These are phyloP conservation scores for Trididemnum miniatum DNA, from an alignment of 23 tunicate genomes.

Conservation along the genomic window DNA sequence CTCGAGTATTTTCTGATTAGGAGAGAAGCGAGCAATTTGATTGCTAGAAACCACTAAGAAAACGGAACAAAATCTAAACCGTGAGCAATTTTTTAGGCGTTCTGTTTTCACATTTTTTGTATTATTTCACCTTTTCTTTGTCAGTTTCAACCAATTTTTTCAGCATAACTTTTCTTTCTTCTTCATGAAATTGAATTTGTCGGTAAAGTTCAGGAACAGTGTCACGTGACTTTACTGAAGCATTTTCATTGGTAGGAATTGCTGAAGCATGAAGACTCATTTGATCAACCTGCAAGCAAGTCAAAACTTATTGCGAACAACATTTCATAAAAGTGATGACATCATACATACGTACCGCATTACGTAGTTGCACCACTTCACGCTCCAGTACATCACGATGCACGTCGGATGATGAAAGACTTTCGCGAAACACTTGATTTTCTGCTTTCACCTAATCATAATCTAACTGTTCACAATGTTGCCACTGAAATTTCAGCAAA, in stretches of 20 bases:
- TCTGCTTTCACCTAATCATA: neutral
- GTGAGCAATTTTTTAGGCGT: neutral
- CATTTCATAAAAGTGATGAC: neutral
- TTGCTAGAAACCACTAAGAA: no score
- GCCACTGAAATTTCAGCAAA: no score
- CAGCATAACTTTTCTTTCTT: conserved; percentile 52
- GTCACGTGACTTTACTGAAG: neutral
- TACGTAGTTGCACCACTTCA: conserved; percentile 31
- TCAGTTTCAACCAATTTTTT: conserved; percentile 45
- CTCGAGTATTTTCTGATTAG: no score
- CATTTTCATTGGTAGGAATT: conserved; percentile 18
- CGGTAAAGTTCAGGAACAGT: conserved; percentile 53
- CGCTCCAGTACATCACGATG: conserved; percentile 18
- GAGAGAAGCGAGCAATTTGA: no score
- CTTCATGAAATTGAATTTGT: conserved; percentile 63
- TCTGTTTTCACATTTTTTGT: neutral
- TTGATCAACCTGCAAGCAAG: conserved; percentile 63
- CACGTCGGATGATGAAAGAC: conserved; percentile 18
- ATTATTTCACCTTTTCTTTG: conserved; percentile 62
- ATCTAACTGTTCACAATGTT: no score
- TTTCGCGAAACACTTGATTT: conserved; percentile 29
- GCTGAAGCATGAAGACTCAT: conserved; percentile 88
- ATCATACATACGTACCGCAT: conserved; percentile 7
- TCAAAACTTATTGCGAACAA: no score
- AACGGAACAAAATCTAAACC: no score